A percentile compares a stretch with the other conserved stretches of the same genome.
Evolutionary conservation across 2,113 vertebrate genomes (phyloP).

Genomic region (Pipa parva): DNA sequence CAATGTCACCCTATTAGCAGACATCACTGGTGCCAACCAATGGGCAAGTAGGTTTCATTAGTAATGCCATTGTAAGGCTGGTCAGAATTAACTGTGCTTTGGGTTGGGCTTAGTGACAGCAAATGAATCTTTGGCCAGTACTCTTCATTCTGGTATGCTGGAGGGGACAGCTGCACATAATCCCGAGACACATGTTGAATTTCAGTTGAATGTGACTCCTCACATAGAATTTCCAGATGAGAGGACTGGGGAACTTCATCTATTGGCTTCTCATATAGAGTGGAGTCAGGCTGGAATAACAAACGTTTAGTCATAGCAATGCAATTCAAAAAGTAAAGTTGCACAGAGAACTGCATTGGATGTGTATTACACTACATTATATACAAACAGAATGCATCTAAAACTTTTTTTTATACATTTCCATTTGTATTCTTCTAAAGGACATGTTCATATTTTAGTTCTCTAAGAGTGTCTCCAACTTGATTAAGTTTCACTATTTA

Average conservation of each 20-base stretch:
- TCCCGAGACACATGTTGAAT: slow-evolving; percentile 2
- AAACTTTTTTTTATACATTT: too few species aligned
- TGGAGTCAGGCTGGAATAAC: slow-evolving; percentile 34
- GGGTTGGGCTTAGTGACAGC: not conserved
- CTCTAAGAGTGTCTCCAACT: too few species aligned
- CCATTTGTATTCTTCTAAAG: too few species aligned
- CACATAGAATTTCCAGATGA: slow-evolving; percentile 13
- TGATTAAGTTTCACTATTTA: too few species aligned
- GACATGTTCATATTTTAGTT: too few species aligned
- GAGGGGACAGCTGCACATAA: slow-evolving; percentile 35
- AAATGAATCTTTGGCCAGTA: slow-evolving; percentile 14
- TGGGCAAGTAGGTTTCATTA: slow-evolving; percentile 23
- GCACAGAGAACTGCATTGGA: too few species aligned
- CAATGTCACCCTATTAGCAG: too few species aligned
- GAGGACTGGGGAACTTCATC: slow-evolving; percentile 50
- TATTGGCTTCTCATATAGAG: slow-evolving; percentile 51
- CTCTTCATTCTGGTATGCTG: slow-evolving; percentile 26
- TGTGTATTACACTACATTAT: too few species aligned
- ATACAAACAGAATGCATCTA: too few species aligned
- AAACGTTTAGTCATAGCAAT: too few species aligned
- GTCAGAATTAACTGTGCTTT: not conserved
- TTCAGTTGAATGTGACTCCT: not conserved
- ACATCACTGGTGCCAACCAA: not conserved
- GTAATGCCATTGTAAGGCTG: not conserved
- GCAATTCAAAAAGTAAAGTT: too few species aligned